A percentile compares a stretch with the other conserved stretches of the same genome.
These are phyloP conservation scores for Sebastes flavidus DNA, from an alignment of 2,797 vertebrate species.

Conservation along the genomic window DNA sequence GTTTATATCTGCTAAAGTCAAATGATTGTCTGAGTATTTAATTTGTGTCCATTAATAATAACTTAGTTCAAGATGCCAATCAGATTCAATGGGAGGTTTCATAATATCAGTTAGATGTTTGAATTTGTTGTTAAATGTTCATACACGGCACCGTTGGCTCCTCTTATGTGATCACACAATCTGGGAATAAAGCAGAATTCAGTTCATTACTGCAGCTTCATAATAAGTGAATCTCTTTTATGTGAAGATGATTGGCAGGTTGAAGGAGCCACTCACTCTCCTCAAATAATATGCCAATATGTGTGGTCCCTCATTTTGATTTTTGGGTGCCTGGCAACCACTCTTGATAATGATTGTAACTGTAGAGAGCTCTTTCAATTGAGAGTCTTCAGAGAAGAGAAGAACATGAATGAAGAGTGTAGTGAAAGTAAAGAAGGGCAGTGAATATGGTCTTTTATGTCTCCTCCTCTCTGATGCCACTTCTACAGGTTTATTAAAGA, in stretches of 20 bases:
- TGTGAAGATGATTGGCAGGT: not conserved
- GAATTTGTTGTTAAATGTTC: not conserved
- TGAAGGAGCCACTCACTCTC: not conserved
- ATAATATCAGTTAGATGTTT: not conserved
- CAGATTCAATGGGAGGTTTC: not conserved
- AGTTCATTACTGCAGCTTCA: not conserved
- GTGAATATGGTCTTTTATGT: not conserved
- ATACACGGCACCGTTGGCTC: no score
- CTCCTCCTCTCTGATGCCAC: not conserved
- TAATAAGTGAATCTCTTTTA: not conserved
- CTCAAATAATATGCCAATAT: not conserved
- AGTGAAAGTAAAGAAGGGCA: not conserved
- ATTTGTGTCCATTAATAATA: not conserved
- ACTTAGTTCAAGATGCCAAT: not conserved
- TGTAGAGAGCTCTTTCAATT: not conserved
- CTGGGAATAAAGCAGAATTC: no score
- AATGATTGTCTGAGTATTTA: not conserved
- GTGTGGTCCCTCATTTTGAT: conserved; percentile 3
- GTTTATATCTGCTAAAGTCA: not conserved
- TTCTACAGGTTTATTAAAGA: not conserved
- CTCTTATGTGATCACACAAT: no score
- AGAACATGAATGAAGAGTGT: not conserved
- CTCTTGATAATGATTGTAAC: not conserved
- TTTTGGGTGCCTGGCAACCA: not conserved
- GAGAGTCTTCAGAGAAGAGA: not conserved